Base-by-base conservation (phyloP, 2,888 invertebrate genomes). In the Vannuccia rotundouncinata region DNA sequence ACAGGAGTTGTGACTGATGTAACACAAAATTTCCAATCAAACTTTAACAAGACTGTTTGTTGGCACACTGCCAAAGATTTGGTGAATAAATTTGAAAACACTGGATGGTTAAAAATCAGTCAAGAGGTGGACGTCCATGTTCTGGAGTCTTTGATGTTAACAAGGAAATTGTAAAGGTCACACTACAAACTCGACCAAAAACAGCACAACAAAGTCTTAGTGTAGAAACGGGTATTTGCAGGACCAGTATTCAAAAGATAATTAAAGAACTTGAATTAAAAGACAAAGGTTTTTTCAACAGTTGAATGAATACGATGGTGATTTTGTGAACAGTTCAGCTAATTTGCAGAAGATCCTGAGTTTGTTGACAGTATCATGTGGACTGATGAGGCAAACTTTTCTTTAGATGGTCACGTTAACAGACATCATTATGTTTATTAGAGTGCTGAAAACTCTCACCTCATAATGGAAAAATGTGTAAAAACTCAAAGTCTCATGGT, bases 251-350 rank as follows among this genome's bases (percentile, higher is more conserved):
- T 29, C 75, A 75, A 31, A 29, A 31, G 29, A 75, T 75, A 29
- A 75, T 75, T 13, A 75, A 75, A 75, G 31, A 75, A 75, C 75
- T 75, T 29, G 75, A 25, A 75, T 75, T 25, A 31, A 75, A 75
- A 29, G 75, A 75, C 75, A 2, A 75, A 31, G 75, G 75, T 27
- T 75, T 29, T 29, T 75, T 75, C 29, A 75, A 31, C 29, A 75
- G 31, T 27, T 75, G 31, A 75, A 75, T 75, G 75, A 75, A 75
- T 22, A 75, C 22, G 75, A 75, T 31, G 29, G 29, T 10, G 29
- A 75, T 75, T 75, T 75, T 75, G 75, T 75, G 75, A 75, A 75
- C 29, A 31, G 28, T 27, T n/a, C n/a, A n/a, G 2, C 5, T 2
- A 66, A 66, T 45, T 66, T 22, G 66, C 66, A 66, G 66, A 66